These are phyloP conservation scores for Callitettix versicolor DNA, from an alignment of 1,140 invertebrate species.

Conservation along the genomic window DNA sequence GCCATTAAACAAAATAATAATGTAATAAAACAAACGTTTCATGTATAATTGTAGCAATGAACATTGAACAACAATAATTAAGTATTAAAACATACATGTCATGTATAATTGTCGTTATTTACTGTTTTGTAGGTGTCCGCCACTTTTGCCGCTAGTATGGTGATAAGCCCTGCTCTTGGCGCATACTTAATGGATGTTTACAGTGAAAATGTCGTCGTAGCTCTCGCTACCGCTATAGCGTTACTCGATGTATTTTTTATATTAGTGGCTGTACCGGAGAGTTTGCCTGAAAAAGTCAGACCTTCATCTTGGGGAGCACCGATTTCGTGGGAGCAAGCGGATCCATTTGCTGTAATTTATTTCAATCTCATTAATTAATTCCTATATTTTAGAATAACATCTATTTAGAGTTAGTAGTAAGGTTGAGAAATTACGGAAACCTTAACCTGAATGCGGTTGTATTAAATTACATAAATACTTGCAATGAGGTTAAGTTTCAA, in stretches of 20 bases:
- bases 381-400: constrained; percentile 5
- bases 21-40: no score
- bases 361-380: no score
- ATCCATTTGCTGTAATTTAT: constrained; percentile 87
- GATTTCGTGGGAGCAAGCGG: constrained; percentile 92
- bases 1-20: no score
- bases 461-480: no score
- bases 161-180: constrained; percentile 92
- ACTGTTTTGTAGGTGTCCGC: constrained; percentile 61
- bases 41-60: no score
- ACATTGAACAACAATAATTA: no score
- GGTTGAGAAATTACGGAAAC: no score
- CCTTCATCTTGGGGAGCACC: constrained; percentile 67
- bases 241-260: constrained; percentile 97
- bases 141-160: constrained; percentile 97
- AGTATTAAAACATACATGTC: no score
- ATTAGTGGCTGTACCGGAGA: constrained; percentile 94
- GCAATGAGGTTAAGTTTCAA: no score
- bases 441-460: no score
- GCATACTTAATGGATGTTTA: constrained; percentile 85
- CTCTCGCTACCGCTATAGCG: constrained; percentile 87
- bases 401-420: no score
- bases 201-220: constrained; percentile 90
- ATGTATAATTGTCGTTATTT: no score
- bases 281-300: constrained; percentile 85